Percentiles rank a stretch among this genome's conserved stretches.
Conservation (phyloP, 2,113 vertebrate genomes). For the Nothoprocta perdicaria region DNA sequence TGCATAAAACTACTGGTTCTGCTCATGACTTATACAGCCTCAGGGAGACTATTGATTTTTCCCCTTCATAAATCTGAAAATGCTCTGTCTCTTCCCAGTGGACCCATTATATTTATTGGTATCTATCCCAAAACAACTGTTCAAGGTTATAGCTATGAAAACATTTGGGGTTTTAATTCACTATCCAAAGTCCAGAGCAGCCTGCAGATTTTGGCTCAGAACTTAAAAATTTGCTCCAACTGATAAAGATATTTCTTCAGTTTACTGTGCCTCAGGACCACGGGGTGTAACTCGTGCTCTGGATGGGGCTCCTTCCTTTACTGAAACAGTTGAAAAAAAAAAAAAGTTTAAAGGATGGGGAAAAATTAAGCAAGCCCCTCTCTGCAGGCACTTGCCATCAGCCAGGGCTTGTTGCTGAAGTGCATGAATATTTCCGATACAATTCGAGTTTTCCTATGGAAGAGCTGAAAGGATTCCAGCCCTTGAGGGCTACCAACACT, state of each 20-base stretch:
- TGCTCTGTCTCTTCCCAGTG: constrained; percentile 76
- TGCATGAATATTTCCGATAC: not conserved
- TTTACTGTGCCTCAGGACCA: not conserved
- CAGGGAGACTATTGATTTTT: constrained; percentile 81
- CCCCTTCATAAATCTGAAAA: constrained; percentile 85
- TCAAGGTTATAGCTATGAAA: constrained; percentile 86
- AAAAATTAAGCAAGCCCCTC: not conserved
- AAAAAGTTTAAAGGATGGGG: not conserved
- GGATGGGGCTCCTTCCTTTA: not conserved
- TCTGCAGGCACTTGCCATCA: not conserved
- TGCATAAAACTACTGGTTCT: constrained; percentile 78
- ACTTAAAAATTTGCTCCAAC: not conserved
- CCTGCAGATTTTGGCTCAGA: constrained; percentile 2
- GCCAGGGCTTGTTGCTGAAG: not conserved
- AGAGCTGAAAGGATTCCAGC: not conserved
- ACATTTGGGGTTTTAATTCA: constrained; percentile 60
- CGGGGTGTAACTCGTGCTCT: not conserved
- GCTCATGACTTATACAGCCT: constrained; percentile 78
- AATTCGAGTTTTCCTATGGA: not conserved
- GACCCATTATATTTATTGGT: constrained; percentile 86
- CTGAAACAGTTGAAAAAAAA: too few species aligned
- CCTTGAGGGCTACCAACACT: fast-evolving
- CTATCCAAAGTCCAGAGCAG: not conserved
- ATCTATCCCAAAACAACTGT: constrained; percentile 83
- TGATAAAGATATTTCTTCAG: not conserved